Evolutionary conservation across 2,888 invertebrate species (phyloP).

Genomic region (Pinctada fucata): DNA sequence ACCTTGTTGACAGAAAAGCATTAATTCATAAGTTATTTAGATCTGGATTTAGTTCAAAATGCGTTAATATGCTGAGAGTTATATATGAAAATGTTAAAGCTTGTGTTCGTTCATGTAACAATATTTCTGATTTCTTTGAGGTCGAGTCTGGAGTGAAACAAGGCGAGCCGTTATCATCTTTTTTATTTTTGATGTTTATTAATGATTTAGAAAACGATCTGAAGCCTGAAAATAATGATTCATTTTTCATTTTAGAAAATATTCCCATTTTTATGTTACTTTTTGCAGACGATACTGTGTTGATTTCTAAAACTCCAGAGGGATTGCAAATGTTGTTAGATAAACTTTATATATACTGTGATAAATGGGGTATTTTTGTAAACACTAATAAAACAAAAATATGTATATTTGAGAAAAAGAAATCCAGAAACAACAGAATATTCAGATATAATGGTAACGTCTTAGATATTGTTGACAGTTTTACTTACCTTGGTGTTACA

Average conservation of each 20-base stretch:
- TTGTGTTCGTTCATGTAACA: conserved; percentile 1
- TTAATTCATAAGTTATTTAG: conserved; percentile 15
- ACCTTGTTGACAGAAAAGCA: conserved; percentile 13
- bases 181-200: conserved; percentile 17
- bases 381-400: conserved; percentile 4
- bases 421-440: not conserved
- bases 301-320: conserved; percentile 6
- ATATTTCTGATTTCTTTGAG: conserved; percentile 4
- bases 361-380: conserved; percentile 10
- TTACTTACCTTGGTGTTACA: conserved; percentile 23
- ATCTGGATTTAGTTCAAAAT: conserved; percentile 13
- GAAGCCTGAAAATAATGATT: not conserved
- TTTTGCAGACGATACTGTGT: conserved; percentile 15
- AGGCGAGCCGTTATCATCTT: conserved; percentile 15
- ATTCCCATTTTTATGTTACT: not conserved
- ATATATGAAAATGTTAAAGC: conserved; percentile 6
- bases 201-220: not conserved
- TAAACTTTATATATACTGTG: conserved; percentile 9
- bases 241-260: not conserved
- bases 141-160: conserved; percentile 11
- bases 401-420: conserved; percentile 5
- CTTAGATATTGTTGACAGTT: conserved; percentile 9
- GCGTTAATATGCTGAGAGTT: conserved; percentile 1
- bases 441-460: not conserved
- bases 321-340: conserved; percentile 6